A percentile compares a stretch with the other conserved stretches of the same genome.
phyloP scores from a whole-genome alignment of 1,140 invertebrate genomes.

The Drosophila truncata region DNA sequence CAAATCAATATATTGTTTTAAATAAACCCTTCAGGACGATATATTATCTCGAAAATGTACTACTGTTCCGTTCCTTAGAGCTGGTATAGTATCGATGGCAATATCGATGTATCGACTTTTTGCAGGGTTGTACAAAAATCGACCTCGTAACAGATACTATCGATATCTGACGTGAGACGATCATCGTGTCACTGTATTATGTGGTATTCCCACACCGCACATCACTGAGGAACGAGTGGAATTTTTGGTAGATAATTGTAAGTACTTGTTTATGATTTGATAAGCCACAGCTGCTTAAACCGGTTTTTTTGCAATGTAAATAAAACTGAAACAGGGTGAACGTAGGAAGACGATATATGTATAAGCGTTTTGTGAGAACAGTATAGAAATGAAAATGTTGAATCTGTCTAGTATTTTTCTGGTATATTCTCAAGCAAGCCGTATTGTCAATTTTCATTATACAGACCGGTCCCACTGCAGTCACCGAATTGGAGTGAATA shows the following conservation, averaged over 20 bases:
- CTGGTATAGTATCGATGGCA: too few relatives aligned
- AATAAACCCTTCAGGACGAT: constrained; percentile 29
- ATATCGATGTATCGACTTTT: too few relatives aligned
- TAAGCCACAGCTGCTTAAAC: too few relatives aligned
- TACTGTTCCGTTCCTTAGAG: too few relatives aligned
- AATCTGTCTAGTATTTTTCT: constrained; percentile 3
- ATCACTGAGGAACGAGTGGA: not conserved
- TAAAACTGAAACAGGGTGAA: too few relatives aligned
- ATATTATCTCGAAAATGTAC: constrained; percentile 24
- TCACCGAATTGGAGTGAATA: constrained; percentile 9
- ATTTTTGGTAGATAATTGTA: not conserved
- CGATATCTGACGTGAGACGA: not conserved
- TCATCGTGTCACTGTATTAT: not conserved
- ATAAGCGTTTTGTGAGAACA: not conserved
- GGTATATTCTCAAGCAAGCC: not conserved
- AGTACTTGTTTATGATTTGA: too few relatives aligned
- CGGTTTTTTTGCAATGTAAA: too few relatives aligned
- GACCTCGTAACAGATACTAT: not conserved
- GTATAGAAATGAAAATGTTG: not conserved
- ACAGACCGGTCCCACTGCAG: not conserved
- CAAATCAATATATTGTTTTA: constrained; percentile 22
- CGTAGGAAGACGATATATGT: not conserved
- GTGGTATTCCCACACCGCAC: not conserved
- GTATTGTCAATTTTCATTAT: not conserved
- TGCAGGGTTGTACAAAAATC: not conserved